Conservation (phyloP, 2,113 vertebrate genomes). For the Callipepla californica region DNA sequence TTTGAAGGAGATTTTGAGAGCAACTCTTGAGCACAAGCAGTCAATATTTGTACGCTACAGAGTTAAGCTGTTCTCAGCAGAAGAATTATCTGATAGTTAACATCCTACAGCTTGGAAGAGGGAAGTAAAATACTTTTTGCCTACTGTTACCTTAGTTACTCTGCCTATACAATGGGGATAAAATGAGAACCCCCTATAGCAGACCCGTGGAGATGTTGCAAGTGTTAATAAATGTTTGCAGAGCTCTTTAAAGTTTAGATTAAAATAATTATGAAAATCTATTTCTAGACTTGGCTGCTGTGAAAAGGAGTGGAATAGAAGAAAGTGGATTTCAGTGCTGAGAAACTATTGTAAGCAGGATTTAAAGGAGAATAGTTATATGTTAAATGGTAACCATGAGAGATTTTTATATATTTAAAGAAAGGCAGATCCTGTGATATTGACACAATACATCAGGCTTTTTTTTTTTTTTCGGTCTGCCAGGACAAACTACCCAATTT, state of each 20-base stretch:
- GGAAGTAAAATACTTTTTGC: constrained; percentile 60
- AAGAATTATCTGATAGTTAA: constrained; percentile 49
- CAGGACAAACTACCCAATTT: neutral
- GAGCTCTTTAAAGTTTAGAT: constrained; percentile 14
- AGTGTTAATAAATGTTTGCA: constrained; percentile 53
- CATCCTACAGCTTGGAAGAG: constrained; percentile 58
- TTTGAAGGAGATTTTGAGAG: neutral
- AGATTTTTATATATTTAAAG: constrained; percentile 20
- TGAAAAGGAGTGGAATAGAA: constrained; percentile 38
- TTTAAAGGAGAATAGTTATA: constrained; percentile 11
- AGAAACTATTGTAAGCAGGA: constrained; percentile 8
- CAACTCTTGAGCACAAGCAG: neutral
- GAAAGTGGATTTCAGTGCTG: neutral
- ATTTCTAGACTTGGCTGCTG: constrained; percentile 40
- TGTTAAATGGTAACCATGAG: neutral
- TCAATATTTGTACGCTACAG: constrained; percentile 44
- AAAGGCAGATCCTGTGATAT: constrained; percentile 23
- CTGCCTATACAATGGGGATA: constrained; percentile 5
- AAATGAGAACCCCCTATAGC: constrained; percentile 30
- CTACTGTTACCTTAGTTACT: constrained; percentile 66
- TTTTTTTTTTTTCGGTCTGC: neutral
- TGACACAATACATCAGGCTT: neutral
- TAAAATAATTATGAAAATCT: constrained; percentile 27
- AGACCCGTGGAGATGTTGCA: constrained; percentile 25
- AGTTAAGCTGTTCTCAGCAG: neutral